Conservation (phyloP, 2,888 invertebrate genomes). For the Aphidoletes aphidimyza region DNA sequence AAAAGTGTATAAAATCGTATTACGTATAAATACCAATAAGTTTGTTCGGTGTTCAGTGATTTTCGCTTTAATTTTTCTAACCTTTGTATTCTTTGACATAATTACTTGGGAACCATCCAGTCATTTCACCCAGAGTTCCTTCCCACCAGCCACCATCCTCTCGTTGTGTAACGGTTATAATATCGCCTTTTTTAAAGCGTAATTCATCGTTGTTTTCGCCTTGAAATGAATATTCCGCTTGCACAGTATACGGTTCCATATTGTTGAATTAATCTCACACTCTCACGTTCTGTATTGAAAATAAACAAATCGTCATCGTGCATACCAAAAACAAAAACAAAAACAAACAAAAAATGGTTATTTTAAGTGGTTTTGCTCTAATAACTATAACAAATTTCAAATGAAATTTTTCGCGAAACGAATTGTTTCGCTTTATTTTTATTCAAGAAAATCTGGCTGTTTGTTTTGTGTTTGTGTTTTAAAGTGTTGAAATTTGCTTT, state of each 20-base stretch:
- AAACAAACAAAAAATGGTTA: slow-evolving; percentile 6
- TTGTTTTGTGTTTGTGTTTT: too few species aligned
- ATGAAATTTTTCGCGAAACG: too few species aligned
- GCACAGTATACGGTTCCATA: slow-evolving; percentile 72
- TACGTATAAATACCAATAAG: too few species aligned
- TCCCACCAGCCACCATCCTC: slow-evolving; percentile 99
- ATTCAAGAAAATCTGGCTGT: too few species aligned
- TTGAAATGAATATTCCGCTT: slow-evolving; percentile 92
- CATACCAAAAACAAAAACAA: too few species aligned
- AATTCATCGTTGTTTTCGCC: slow-evolving; percentile 98
- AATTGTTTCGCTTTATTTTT: too few species aligned
- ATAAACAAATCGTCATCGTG: neutral
- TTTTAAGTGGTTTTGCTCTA: slow-evolving; percentile 31
- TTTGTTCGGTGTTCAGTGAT: too few species aligned
- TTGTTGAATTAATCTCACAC: neutral
- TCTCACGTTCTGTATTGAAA: neutral
- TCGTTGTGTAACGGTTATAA: slow-evolving; percentile 95
- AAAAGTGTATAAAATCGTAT: neutral
- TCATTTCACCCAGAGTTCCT: slow-evolving; percentile 92
- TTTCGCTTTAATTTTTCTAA: slow-evolving; percentile 59
- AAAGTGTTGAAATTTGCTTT: too few species aligned
- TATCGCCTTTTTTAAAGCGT: slow-evolving; percentile 94
- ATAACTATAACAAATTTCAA: slow-evolving; percentile 9
- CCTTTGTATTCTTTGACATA: slow-evolving; percentile 88
- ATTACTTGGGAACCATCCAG: slow-evolving; percentile 99